Conservation (phyloP, 2,113 vertebrate genomes). For the Myodes glareolus region DNA sequence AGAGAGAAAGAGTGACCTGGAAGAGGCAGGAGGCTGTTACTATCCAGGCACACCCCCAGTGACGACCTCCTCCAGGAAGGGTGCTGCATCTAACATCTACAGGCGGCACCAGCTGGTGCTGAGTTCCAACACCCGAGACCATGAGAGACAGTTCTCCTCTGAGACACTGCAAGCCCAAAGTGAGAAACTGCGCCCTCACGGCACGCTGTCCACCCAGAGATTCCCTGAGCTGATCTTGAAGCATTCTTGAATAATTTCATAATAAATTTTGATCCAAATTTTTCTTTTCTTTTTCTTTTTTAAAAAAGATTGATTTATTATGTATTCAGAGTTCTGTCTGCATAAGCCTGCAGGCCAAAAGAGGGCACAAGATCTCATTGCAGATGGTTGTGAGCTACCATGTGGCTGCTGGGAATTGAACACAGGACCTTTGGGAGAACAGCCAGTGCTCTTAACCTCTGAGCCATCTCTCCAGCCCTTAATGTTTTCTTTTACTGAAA, state of each 20-base stretch:
- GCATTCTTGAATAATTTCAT: neutral
- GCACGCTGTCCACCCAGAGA: too few species aligned
- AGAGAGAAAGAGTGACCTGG: neutral
- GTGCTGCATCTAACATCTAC: neutral
- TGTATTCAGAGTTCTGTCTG: too few species aligned
- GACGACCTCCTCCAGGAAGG: neutral
- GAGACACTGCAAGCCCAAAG: neutral
- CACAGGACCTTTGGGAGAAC: too few species aligned
- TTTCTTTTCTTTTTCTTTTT: neutral
- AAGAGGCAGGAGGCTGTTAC: neutral
- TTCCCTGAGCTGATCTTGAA: neutral
- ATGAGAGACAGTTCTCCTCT: neutral
- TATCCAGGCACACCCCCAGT: neutral
- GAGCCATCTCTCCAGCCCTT: too few species aligned
- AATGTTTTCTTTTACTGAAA: neutral
- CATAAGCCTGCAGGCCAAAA: too few species aligned
- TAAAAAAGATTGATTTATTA: too few species aligned
- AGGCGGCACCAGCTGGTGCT: neutral
- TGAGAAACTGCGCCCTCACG: too few species aligned
- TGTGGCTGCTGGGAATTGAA: too few species aligned
- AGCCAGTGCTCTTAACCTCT: too few species aligned
- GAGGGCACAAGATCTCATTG: too few species aligned
- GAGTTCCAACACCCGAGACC: neutral
- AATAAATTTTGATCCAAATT: neutral
- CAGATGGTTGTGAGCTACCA: too few species aligned